Evolutionary conservation across 2,888 invertebrate genomes (phyloP).

Genomic region (Geophilus truncorum): DNA sequence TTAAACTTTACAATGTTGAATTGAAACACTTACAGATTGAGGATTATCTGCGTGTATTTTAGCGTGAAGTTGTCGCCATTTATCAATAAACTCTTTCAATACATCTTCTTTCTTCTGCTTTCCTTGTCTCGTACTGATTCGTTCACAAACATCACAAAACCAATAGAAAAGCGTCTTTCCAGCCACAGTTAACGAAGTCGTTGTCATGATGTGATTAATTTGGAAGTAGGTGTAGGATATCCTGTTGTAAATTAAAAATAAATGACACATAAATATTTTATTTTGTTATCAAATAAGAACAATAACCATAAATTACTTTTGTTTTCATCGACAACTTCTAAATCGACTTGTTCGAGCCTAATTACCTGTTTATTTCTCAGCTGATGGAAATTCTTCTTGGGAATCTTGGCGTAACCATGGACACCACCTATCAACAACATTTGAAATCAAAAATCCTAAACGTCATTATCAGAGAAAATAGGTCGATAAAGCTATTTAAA

Average conservation of each 20-base stretch:
- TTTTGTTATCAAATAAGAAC: too few species aligned
- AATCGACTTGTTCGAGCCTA: background rate
- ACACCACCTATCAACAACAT: background rate
- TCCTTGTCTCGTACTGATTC: constrained; percentile 52
- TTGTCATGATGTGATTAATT: background rate
- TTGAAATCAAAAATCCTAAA: background rate
- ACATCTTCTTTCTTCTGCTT: constrained; percentile 48
- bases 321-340: too few species aligned
- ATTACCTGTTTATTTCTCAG: background rate
- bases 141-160: constrained; percentile 56
- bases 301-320: background rate
- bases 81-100: constrained; percentile 47
- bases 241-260: background rate
- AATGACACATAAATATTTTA: background rate
- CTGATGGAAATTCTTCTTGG: background rate
- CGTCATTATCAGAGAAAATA: too few species aligned
- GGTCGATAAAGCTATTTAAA: too few species aligned
- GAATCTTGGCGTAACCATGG: background rate
- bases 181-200: constrained; percentile 32
- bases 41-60: constrained; percentile 44
- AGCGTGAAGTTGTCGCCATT: constrained; percentile 48
- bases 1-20: background rate
- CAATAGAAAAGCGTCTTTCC: constrained; percentile 47
- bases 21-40: constrained; percentile 36
- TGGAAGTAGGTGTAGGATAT: too few species aligned